Evolutionary conservation across 1,140 invertebrate genomes (phyloP).

Genomic region (Nixonia krombeini): DNA sequence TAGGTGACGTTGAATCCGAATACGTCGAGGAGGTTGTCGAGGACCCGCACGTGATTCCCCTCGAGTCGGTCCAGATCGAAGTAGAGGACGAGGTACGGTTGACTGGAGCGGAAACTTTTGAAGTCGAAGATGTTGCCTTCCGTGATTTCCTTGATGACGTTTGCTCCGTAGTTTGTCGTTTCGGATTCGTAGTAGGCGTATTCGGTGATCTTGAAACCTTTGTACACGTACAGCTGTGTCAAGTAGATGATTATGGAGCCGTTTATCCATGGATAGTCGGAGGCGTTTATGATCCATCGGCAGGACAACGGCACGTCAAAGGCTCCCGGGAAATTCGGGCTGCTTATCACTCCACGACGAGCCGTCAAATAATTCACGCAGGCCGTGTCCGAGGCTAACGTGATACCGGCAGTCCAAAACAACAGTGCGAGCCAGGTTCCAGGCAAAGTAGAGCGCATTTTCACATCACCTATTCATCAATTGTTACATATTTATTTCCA

Average conservation of each 20-base stretch:
- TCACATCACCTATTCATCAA: slow-evolving; percentile 50
- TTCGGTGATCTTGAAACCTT: slow-evolving; percentile 85
- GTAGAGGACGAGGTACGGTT: slow-evolving; percentile 84
- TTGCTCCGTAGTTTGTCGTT: slow-evolving; percentile 76
- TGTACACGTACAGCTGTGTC: slow-evolving; percentile 88
- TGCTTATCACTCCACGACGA: slow-evolving; percentile 80
- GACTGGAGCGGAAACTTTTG: slow-evolving; percentile 78
- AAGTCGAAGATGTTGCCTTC: slow-evolving; percentile 81
- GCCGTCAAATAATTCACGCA: slow-evolving; percentile 78
- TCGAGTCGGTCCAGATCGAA: slow-evolving; percentile 81
- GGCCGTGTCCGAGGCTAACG: slow-evolving; percentile 27
- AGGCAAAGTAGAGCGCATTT: slow-evolving; percentile 41
- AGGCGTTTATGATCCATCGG: slow-evolving; percentile 88
- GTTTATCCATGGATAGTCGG: slow-evolving; percentile 69
- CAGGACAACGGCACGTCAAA: slow-evolving; percentile 87
- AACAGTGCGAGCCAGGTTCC: slow-evolving; percentile 41
- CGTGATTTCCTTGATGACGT: slow-evolving; percentile 75
- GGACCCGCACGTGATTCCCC: slow-evolving; percentile 86
- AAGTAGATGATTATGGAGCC: slow-evolving; percentile 86
- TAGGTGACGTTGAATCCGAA: slow-evolving; percentile 95
- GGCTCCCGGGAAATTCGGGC: slow-evolving; percentile 84
- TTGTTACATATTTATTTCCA: no score
- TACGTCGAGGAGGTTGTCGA: slow-evolving; percentile 85
- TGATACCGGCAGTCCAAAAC: slow-evolving; percentile 36
- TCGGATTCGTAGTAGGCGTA: slow-evolving; percentile 83